phyloP scores from a whole-genome alignment of 1,140 invertebrate species.

The Tetragnatha versicolor region DNA sequence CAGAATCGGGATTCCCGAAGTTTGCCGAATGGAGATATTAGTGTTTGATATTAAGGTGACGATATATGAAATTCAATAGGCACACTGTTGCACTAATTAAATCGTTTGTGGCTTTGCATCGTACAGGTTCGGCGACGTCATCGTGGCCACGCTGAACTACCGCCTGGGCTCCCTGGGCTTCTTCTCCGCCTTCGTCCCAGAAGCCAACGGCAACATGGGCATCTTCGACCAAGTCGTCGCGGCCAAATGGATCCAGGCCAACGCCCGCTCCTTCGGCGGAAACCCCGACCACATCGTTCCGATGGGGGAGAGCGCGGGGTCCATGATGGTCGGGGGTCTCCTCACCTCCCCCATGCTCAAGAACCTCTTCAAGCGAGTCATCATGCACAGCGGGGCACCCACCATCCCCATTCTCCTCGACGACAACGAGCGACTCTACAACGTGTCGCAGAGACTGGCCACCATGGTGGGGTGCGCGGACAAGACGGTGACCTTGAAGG shows the following conservation, averaged over 20 bases:
- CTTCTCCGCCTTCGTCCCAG: slow-evolving; percentile 74
- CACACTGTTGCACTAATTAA: too few species aligned
- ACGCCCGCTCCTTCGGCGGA: slow-evolving; percentile 63
- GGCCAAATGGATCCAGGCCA: slow-evolving; percentile 62
- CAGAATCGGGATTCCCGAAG: too few species aligned
- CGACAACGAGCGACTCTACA: neutral
- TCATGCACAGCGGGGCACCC: slow-evolving; percentile 60
- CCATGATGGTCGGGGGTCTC: slow-evolving; percentile 62
- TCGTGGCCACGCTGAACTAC: slow-evolving; percentile 77
- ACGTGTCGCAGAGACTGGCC: neutral
- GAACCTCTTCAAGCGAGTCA: slow-evolving; percentile 61
- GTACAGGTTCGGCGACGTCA: slow-evolving; percentile 70
- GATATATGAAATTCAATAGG: too few species aligned
- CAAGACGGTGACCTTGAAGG: neutral
- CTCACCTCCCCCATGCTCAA: slow-evolving; percentile 60
- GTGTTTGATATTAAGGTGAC: too few species aligned
- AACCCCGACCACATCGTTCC: slow-evolving; percentile 64
- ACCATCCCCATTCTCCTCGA: neutral
- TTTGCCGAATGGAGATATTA: too few species aligned
- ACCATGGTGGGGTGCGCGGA: slow-evolving; percentile 7
- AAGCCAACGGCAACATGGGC: slow-evolving; percentile 61
- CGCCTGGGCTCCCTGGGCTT: slow-evolving; percentile 76
- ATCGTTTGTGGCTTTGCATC: too few species aligned
- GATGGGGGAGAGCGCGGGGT: slow-evolving; percentile 66
- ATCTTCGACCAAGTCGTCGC: slow-evolving; percentile 64